Conservation (phyloP, 2,797 vertebrate species). For the Sebastes diaconus region DNA sequence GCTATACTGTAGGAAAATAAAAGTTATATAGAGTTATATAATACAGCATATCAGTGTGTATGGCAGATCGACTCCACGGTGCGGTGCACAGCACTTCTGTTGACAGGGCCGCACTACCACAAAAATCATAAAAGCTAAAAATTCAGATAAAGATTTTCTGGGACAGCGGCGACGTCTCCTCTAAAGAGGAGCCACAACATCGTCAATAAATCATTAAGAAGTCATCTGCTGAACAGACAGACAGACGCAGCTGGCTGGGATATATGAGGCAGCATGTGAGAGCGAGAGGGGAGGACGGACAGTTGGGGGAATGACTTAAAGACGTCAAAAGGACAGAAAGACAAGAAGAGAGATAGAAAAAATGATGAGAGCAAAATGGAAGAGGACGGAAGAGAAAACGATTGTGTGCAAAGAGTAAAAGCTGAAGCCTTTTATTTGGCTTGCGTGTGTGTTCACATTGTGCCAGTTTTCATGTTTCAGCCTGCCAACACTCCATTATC, state of each 20-base stretch:
- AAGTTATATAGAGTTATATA: background rate
- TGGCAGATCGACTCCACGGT: background rate
- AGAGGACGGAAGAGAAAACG: background rate
- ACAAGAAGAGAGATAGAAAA: background rate
- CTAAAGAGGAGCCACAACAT: conserved; percentile 7
- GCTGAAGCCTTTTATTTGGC: background rate
- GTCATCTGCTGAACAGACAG: conserved; percentile 25
- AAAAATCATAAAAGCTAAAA: background rate
- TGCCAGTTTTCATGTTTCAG: background rate
- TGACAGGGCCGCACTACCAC: background rate
- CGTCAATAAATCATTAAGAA: conserved; percentile 47
- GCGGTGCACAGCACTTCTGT: background rate
- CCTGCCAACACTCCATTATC: conserved; percentile 17
- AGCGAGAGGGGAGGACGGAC: background rate
- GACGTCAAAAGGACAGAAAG: background rate
- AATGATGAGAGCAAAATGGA: background rate
- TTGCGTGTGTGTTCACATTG: background rate
- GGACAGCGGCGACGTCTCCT: background rate
- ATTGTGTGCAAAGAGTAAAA: background rate
- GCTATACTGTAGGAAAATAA: background rate
- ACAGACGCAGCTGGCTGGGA: background rate
- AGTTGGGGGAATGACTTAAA: background rate
- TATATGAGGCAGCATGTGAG: background rate
- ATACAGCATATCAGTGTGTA: background rate
- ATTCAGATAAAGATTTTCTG: conserved; percentile 25